Conservation (phyloP, 1,140 invertebrate species). For the Drosophila elegans region DNA sequence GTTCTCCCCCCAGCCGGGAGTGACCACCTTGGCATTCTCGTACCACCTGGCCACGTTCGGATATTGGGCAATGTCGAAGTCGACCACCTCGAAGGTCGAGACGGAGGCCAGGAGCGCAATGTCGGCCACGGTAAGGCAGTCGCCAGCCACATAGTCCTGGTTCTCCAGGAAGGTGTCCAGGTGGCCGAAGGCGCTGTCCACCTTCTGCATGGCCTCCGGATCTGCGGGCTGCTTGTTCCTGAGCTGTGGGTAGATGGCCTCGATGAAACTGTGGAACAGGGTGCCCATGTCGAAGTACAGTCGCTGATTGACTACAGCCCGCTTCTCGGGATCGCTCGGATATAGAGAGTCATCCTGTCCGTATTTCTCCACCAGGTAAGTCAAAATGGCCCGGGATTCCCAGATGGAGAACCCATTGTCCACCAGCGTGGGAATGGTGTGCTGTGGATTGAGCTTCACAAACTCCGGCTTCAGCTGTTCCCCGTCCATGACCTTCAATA, state of each 20-base stretch:
- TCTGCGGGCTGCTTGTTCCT: slow-evolving; percentile 87
- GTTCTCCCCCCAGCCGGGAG: slow-evolving; percentile 86
- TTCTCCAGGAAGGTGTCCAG: slow-evolving; percentile 89
- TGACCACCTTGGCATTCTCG: slow-evolving; percentile 88
- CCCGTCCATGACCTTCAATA: slow-evolving; percentile 87
- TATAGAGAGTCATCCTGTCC: slow-evolving; percentile 89
- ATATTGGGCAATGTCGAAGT: slow-evolving; percentile 88
- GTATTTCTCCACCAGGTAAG: slow-evolving; percentile 89
- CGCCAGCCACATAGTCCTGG: slow-evolving; percentile 88
- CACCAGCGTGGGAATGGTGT: slow-evolving; percentile 88
- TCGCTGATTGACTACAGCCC: slow-evolving; percentile 90
- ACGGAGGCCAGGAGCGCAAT: slow-evolving; percentile 87
- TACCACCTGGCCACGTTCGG: slow-evolving; percentile 90
- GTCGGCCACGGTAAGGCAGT: slow-evolving; percentile 91
- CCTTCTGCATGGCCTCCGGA: slow-evolving; percentile 87
- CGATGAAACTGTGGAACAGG: slow-evolving; percentile 87
- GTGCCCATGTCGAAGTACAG: slow-evolving; percentile 90
- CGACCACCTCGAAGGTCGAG: slow-evolving; percentile 88
- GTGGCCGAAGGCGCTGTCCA: slow-evolving; percentile 87
- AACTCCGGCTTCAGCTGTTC: slow-evolving; percentile 90
- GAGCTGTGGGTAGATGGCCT: slow-evolving; percentile 89
- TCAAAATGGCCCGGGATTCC: slow-evolving; percentile 90
- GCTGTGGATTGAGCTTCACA: slow-evolving; percentile 86
- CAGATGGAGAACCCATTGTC: slow-evolving; percentile 88
- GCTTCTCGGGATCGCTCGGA: slow-evolving; percentile 88